Percentiles rank a stretch among this genome's conserved stretches.
phyloP scores from a whole-genome alignment of 2,888 invertebrate species.

The Aporophyla lueneburgensis region DNA sequence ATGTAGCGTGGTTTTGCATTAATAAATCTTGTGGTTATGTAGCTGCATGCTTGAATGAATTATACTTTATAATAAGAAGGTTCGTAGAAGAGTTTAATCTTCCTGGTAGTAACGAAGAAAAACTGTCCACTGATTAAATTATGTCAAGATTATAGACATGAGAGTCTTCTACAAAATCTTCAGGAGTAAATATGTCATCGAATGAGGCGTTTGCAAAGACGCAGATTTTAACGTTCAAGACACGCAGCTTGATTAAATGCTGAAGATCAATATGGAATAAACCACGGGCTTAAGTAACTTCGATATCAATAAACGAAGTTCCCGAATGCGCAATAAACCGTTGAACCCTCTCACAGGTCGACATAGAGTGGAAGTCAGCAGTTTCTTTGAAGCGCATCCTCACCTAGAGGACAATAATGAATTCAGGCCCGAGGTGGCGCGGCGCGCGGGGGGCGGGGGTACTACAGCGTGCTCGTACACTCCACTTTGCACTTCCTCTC shows the following conservation, averaged over 20 bases:
- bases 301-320: constrained; percentile 79
- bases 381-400: constrained; percentile 88
- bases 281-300: constrained; percentile 63
- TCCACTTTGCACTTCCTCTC: constrained; percentile 86
- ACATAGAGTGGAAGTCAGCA: constrained; percentile 83
- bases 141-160: neutral
- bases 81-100: constrained; percentile 33
- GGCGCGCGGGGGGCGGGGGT: constrained; percentile 65
- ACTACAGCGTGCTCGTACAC: constrained; percentile 83
- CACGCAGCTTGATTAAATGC: constrained; percentile 13
- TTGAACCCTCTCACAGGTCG: constrained; percentile 77
- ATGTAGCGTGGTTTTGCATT: constrained; percentile 59
- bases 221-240: neutral
- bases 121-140: constrained; percentile 19
- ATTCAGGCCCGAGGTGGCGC: constrained; percentile 81
- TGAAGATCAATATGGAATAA: constrained; percentile 43
- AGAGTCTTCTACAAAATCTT: neutral
- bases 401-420: constrained; percentile 87
- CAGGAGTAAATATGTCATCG: neutral
- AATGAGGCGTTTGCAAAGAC: neutral
- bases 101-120: constrained; percentile 20
- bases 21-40: constrained; percentile 55
- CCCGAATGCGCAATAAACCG: constrained; percentile 84
- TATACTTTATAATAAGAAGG: constrained; percentile 50
- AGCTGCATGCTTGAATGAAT: constrained; percentile 42